A percentile compares a stretch with the other conserved stretches of the same genome.
Conservation (phyloP, 64 coral and sea anemone genomes). For the Porites australiensis region DNA sequence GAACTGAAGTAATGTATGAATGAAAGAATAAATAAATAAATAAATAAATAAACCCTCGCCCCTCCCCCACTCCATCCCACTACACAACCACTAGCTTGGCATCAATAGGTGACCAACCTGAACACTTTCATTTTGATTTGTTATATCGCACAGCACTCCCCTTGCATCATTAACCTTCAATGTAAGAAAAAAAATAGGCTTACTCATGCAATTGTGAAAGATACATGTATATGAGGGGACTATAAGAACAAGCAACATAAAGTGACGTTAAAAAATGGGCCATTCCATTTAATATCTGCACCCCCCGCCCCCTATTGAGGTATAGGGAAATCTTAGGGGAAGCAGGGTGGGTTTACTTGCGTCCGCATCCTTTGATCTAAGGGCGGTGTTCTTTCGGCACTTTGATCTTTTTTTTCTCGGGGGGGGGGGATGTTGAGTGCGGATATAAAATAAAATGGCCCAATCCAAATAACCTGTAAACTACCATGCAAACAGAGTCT, state of each 20-base stretch:
- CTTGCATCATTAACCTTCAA: slow-evolving; percentile 6
- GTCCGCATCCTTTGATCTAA: too few species aligned
- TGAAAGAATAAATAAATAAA: neutral
- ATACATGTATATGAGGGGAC: too few species aligned
- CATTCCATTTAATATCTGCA: too few species aligned
- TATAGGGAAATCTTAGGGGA: too few species aligned
- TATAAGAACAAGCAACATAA: slow-evolving; percentile 8
- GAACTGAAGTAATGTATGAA: neutral
- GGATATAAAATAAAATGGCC: too few species aligned
- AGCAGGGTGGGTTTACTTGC: too few species aligned
- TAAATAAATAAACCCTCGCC: neutral
- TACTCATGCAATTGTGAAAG: neutral
- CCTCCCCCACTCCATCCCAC: slow-evolving; percentile 13
- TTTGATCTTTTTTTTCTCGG: too few species aligned
- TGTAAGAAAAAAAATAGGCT: slow-evolving; percentile 8
- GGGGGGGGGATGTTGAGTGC: too few species aligned
- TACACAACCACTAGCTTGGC: slow-evolving; percentile 2
- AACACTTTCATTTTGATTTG: slow-evolving; percentile 5
- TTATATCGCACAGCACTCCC: neutral
- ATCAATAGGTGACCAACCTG: neutral
- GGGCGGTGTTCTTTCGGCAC: too few species aligned
- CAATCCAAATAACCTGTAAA: slow-evolving; percentile 5
- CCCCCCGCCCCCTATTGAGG: too few species aligned
- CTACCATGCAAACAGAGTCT: too few species aligned
- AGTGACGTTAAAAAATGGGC: neutral